Base-by-base conservation (phyloP, 2,113 vertebrate genomes). In the Orientallactaga bullata region DNA sequence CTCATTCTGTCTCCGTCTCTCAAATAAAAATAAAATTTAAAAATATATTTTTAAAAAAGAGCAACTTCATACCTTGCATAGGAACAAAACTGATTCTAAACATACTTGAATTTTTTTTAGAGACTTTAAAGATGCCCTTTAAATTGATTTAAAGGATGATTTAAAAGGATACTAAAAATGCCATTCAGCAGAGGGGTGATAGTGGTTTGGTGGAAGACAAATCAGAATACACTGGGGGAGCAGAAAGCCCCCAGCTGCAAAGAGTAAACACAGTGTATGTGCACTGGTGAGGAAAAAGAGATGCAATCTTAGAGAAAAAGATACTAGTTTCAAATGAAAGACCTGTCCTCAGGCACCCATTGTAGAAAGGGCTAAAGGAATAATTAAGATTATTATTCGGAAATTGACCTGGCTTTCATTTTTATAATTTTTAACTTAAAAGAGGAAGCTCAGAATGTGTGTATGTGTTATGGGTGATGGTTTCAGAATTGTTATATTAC, bases 401-500 rank as follows among this genome's bases (percentile, higher is more conserved):
- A 60, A 79, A 24, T 77, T 32, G 11, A 32, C 42, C 32, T 77
- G 32, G 42, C 42, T 77, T 51, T 28, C 3, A 32, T 9, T 77
- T 77, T 77, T 77, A 12, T 10, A 63, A n/a, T 60, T 79, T 8
- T 58, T 79, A 24, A 60, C 16, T 24, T n/a, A 79, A 35, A 60
- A 79, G n/a, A 28, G 7, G 42, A 79, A 60, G 77, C 21, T 32
- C 55, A 79, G 55, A 79, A 79, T 24, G 58, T 69, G 37, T 63
- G 85, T 66, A 78, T 61, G 18, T 60, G 2, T 35, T 66, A 23
- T 26, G 10, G 18, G 42, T 35, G 55, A 24, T 30, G 16, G 7
- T 85, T 83, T 93, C 63, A 68, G 89, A 84, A 79, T 35, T 55
- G 13, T 26, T 10, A 17, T 81, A 86, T 81, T 58, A 74, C 68